Base-by-base conservation (phyloP, 1,140 invertebrate species). In the Anastrepha obliqua region DNA sequence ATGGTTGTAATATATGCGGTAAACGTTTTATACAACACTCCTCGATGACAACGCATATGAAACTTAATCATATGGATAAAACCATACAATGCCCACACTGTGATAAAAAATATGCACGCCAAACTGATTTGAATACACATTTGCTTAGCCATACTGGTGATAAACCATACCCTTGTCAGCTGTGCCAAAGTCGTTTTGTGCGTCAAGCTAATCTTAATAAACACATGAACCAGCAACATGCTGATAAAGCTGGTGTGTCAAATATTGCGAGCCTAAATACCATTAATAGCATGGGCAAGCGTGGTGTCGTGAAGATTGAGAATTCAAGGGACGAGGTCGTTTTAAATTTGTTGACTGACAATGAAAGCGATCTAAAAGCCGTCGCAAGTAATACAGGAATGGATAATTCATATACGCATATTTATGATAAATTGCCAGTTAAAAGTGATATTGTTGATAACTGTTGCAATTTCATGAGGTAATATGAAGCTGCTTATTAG, bases 11-110 rank as follows among this genome's bases (percentile, higher is more conserved):
- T 87, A 93, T 95, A 59, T 97, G 96, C 91, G 95, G 95, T 6
- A 94, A 96, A 86, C 95, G 95, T 88, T 97, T 97, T 91, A 96
- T 96, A n/a, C 94, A 96, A 90, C 95, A 95, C 85, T 93, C 90
- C 7, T 91, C 91, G 15, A 89, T 92, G 55, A 93, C 89, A 47
- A 89, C 90, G 1, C 93, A 92, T 88, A 90, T 90, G 74, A 87
- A 87, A 85, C 86, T 89, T 6, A 88, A 88, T 86, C 88, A 88
- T 78, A 88, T 87, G 88, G 88, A 85, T 13, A 88, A 88, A 64
- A 88, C 88, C 3, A 87, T 88, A 51, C 20, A 81, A 29, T 88
- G 88, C 65, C 87, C 88, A 3, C 87, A 88, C 47, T 88, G 88
- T 86, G 81, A 87, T 78, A 88, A 88, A 47, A 88, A 88, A 87